A percentile compares a stretch with the other conserved stretches of the same genome.
phyloP scores from a whole-genome alignment of 2,113 vertebrate genomes.

The Chinchilla lanigera region DNA sequence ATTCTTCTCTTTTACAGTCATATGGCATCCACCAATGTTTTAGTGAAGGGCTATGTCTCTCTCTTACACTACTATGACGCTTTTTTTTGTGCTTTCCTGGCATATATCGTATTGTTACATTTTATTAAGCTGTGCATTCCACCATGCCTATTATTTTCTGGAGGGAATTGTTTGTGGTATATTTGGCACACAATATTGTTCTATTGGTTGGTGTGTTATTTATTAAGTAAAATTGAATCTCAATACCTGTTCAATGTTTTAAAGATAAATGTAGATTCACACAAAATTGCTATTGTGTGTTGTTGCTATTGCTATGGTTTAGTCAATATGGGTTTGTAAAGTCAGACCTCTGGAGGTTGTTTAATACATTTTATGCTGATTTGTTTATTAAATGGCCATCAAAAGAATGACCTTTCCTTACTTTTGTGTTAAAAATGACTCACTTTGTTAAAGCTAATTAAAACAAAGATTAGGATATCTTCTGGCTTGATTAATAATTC shows the following conservation, averaged over 20 bases:
- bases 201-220: neutral
- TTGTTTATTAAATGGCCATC: neutral
- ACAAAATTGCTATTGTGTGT: neutral
- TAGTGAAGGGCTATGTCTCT: neutral
- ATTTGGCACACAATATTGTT: neutral
- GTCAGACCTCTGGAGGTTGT: neutral
- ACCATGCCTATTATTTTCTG: neutral
- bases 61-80: neutral
- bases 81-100: neutral
- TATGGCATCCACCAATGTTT: neutral
- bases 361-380: neutral
- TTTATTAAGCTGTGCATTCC: neutral
- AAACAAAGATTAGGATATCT: slow-evolving; percentile 7
- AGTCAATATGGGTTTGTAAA: neutral
- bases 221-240: neutral
- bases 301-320: neutral
- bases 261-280: neutral
- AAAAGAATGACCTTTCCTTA: neutral
- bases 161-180: neutral
- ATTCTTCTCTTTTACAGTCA: neutral
- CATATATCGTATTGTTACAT: neutral
- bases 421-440: slow-evolving; percentile 21
- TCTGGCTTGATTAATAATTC: neutral
- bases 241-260: neutral
- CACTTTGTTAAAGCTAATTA: neutral